These are phyloP conservation scores for Echinarachnius parma DNA, from an alignment of 53 echinoderm and acorn worm species.

Conservation along the genomic window DNA sequence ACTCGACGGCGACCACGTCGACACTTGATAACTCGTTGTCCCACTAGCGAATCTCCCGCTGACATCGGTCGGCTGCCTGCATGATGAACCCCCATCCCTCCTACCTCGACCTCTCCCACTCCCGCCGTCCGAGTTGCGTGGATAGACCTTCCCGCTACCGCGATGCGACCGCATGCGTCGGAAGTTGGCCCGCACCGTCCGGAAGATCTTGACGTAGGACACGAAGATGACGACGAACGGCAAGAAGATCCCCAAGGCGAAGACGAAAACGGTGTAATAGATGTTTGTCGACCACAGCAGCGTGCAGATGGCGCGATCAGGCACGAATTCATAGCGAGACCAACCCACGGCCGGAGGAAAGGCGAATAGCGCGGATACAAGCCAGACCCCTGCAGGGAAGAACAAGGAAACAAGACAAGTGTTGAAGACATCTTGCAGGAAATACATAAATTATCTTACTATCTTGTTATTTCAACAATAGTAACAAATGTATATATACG, in stretches of 20 bases:
- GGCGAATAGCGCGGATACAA: constrained; percentile 65
- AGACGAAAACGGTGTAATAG: constrained; percentile 80
- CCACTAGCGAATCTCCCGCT: constrained; percentile 12
- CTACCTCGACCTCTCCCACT: neutral
- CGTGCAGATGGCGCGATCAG: constrained; percentile 80
- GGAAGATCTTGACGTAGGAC: constrained; percentile 73
- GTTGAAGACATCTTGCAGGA: too few species aligned
- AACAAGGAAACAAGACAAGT: constrained; percentile 3
- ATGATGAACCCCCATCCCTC: too few species aligned
- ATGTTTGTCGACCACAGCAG: constrained; percentile 82
- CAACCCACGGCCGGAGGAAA: constrained; percentile 84
- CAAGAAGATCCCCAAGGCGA: constrained; percentile 68
- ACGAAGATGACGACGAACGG: constrained; percentile 73
- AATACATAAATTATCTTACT: too few species aligned
- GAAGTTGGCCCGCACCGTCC: constrained; percentile 70
- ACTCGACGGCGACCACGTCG: constrained; percentile 37
- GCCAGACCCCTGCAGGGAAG: constrained; percentile 64
- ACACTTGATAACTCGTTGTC: constrained; percentile 1
- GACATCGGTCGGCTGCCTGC: neutral
- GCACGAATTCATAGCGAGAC: constrained; percentile 79
- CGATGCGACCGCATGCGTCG: constrained; percentile 65
- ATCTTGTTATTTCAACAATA: too few species aligned
- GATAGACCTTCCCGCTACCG: constrained; percentile 45
- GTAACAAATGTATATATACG: too few species aligned
- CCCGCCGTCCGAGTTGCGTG: constrained; percentile 15